Evolutionary conservation across 2,797 vertebrate species (phyloP).

Genomic region (Catostomus latipinnis): DNA sequence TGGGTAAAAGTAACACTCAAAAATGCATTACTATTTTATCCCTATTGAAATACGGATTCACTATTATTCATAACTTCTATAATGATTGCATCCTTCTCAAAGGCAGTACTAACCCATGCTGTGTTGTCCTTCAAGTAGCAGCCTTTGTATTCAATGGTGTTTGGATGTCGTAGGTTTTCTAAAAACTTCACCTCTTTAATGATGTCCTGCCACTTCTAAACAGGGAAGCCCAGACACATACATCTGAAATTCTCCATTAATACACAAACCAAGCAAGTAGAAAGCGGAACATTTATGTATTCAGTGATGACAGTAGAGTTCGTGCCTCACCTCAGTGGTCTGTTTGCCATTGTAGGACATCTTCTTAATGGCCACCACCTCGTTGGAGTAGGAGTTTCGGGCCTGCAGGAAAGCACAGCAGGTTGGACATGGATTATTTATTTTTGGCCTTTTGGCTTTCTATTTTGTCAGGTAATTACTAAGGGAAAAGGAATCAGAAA

Average conservation of each 20-base stretch:
- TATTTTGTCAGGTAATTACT: no score
- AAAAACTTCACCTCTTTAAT: slow-evolving; percentile 99
- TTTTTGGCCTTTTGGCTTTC: no score
- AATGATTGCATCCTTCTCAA: no score
- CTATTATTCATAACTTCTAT: not conserved
- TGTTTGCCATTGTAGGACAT: slow-evolving; percentile 99
- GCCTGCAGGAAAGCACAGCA: slow-evolving; percentile 76
- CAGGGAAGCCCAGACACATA: slow-evolving; percentile 37
- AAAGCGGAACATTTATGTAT: not conserved
- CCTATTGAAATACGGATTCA: not conserved
- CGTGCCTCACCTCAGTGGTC: slow-evolving; percentile 87
- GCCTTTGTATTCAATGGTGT: slow-evolving; percentile 98
- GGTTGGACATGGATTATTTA: no score
- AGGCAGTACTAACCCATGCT: slow-evolving; percentile 77
- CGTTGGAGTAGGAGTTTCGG: slow-evolving; percentile 93
- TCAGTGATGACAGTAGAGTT: not conserved
- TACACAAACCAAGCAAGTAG: not conserved
- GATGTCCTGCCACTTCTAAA: slow-evolving; percentile 99
- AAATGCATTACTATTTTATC: not conserved
- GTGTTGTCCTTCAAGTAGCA: slow-evolving; percentile 99
- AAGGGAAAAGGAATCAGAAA: no score
- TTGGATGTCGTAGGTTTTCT: slow-evolving; percentile 93
- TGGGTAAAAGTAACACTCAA: not conserved
- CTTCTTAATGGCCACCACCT: slow-evolving; percentile 99
- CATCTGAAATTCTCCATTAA: no score